Base-by-base conservation (phyloP, 2,797 vertebrate genomes). In the Scomberomorus guttatus region DNA sequence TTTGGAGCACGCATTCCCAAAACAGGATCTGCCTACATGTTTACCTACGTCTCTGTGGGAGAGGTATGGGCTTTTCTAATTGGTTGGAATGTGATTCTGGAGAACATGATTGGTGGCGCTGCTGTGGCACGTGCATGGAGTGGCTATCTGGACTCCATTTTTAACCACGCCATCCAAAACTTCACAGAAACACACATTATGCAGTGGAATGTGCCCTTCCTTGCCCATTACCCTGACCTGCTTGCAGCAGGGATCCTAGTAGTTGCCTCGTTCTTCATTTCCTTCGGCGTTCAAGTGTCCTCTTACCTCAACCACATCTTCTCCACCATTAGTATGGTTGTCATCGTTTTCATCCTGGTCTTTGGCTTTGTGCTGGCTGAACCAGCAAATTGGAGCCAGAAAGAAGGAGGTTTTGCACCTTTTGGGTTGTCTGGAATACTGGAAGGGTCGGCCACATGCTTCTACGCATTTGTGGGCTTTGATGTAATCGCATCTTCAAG, bases 31-130 rank as follows among this genome's bases (percentile, higher is more conserved):
- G 98, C 98, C 44, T 99, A 99, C 88, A 97, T 99, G 96, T 99
- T 99, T 91, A 99, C 98, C 3, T 99, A 99, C 0, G 96, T 99
- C 65, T 98, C 97, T 0, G 95, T 99, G 81, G 98, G 98, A 0
- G 98, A 99, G 88, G 87, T 99, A 61, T 99, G 98, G 98, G 98
- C 98, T 65, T 99, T 99, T 84, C 96, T 99, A 56, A 99, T 99
- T 0, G 98, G 98, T 66, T 99, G 98, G 98, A 99, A 99, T 0
- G 96, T 99, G 61, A 95, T 99, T 73, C 93, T 99, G 74, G 97
- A 99, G 93, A 98, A 98, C 83, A 97, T 99, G 96, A 98, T 99
- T 0, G 98, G 97, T 0, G 98, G 97, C 0, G 98, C 98, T 0
- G 97, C 98, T 0, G 97, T 98, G 70, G 98, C 98, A 22, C 95